Conservation (phyloP, 2,113 vertebrate genomes). For the Melierax canorus region DNA sequence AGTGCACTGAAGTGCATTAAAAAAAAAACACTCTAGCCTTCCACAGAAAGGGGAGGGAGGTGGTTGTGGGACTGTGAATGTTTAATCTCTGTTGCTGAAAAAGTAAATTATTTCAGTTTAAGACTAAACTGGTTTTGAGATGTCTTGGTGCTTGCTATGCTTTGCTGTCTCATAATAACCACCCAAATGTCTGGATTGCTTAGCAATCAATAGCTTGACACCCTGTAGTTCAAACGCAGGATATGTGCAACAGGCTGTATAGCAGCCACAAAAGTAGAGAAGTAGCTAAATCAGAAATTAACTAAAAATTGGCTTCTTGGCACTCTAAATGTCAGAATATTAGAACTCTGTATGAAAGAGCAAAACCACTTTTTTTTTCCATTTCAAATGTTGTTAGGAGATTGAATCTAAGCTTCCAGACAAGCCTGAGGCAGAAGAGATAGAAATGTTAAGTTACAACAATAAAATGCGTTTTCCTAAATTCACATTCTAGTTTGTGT, state of each 20-base stretch:
- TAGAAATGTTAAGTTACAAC: not conserved
- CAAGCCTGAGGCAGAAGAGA: constrained; percentile 14
- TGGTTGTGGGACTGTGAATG: not conserved
- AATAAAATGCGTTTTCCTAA: constrained; percentile 16
- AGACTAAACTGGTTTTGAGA: not conserved
- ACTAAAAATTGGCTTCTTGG: not conserved
- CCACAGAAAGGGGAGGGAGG: not conserved
- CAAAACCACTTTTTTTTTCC: not conserved
- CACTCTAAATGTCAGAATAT: not conserved
- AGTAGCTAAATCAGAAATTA: not conserved
- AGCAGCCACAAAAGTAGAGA: not conserved
- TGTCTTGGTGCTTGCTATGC: not conserved
- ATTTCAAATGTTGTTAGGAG: not conserved
- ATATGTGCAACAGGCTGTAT: not conserved
- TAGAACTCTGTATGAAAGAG: not conserved
- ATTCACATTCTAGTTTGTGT: constrained; percentile 33
- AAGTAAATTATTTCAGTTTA: not conserved
- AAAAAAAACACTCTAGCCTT: not conserved
- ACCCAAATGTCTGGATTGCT: not conserved
- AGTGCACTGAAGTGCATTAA: not conserved
- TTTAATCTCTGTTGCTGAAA: not conserved
- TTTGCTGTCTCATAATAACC: not conserved
- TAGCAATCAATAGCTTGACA: not conserved
- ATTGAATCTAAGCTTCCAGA: constrained; percentile 20
- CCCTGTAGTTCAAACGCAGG: not conserved